A percentile compares a stretch with the other conserved stretches of the same genome.
Evolutionary conservation across 2,113 vertebrate species (phyloP).

Genomic region (Amphiprion percula): DNA sequence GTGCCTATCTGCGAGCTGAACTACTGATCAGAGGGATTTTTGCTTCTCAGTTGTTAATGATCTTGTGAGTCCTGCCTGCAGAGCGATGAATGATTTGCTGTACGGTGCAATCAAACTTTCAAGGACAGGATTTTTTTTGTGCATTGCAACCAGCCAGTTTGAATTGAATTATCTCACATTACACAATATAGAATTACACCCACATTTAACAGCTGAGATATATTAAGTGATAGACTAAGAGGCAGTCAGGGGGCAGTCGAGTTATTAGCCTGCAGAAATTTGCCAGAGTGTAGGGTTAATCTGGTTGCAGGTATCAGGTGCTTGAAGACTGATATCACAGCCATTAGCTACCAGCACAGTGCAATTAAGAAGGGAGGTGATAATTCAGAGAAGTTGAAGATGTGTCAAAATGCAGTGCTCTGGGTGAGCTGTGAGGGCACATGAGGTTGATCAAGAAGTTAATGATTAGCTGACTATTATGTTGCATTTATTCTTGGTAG

Average conservation of each 20-base stretch:
- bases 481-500: neutral
- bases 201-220: neutral
- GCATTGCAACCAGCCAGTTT: neutral
- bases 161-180: too few species aligned
- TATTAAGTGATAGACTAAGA: neutral
- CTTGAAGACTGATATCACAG: slow-evolving; percentile 23
- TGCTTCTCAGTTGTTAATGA: neutral
- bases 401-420: neutral
- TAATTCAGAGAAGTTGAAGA: neutral
- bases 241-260: too few species aligned
- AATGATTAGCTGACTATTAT: neutral
- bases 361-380: slow-evolving; percentile 12
- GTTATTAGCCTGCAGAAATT: neutral
- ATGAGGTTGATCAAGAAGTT: neutral
- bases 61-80: neutral
- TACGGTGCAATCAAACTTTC: neutral
- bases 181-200: neutral
- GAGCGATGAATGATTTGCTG: neutral
- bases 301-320: neutral
- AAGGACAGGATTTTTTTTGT: neutral
- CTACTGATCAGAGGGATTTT: neutral
- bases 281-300: neutral
- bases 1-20: neutral
- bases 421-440: too few species aligned
- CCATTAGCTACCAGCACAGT: neutral